Evolutionary conservation across 1,140 invertebrate species (phyloP), one percentile per base, ranked within the genome.

Genomic region (Bradysia coprophila): DNA sequence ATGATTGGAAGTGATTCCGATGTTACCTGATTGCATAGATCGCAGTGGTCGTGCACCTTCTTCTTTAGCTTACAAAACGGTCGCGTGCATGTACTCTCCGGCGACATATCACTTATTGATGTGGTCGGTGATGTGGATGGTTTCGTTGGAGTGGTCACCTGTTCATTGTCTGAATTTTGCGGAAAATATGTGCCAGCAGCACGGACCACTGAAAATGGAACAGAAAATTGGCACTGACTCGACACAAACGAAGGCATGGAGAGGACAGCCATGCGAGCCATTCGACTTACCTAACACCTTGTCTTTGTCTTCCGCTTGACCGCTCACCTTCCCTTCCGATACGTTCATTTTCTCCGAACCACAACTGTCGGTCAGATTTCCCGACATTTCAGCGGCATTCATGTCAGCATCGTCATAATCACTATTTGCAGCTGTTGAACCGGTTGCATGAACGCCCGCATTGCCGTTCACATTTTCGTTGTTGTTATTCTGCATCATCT

Each of bases 61-160:
- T 83, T 69, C 55, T 89, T 89, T 32, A 88, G 63, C 57, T 89
- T 89, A 59, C 85, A 89, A 54, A 88, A 88, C 8, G 83, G 81
- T 19, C 81, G 65, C 24, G 78, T 76, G 61, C 84, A 89, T 45
- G 76, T 77, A 40, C 13, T 8, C 24, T 28, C 13, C 24, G 24
- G 24, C 24, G 6, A 28, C 13, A 75, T 67, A 40, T 78, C 73
- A 0, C 24, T 22, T n/a, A 9, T 31, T 31, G 28, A 31, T 9
- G 9, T 15, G 34, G 15, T 13, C 10, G 15, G 68, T 1, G 71
- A 67, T 45, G 69, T 71, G 13, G 56, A 49, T 5, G n/a, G 53
- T 70, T 55, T 6, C 22, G 23, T 34, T 21, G 37, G 21, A 8
- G 22, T 13, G 13, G 36, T 16, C 28, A 36, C 36, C 28, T 36